Conservation (phyloP, 2,888 invertebrate genomes). For the Agrochola lota region DNA sequence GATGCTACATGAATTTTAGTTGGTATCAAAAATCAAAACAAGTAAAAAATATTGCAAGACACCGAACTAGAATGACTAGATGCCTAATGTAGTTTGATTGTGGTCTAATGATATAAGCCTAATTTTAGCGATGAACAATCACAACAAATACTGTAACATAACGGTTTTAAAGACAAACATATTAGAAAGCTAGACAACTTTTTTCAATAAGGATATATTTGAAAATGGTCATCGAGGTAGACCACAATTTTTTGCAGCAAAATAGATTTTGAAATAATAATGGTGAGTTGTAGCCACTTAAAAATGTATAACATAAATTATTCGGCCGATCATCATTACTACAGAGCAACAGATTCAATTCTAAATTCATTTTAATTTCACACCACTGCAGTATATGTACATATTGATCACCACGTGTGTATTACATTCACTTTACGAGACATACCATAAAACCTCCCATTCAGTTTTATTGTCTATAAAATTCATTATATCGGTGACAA, state of each 20-base stretch:
- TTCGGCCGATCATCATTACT: not conserved
- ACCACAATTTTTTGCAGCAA: not conserved
- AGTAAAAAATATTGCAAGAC: conserved; percentile 17
- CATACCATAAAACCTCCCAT: conserved; percentile 14
- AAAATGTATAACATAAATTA: not conserved
- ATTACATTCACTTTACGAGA: conserved; percentile 13
- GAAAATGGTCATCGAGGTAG: conserved; percentile 39
- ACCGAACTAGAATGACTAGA: conserved; percentile 21
- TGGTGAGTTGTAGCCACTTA: not conserved
- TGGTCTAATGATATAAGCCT: conserved; percentile 24
- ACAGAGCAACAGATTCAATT: not conserved
- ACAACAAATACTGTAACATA: conserved; percentile 16
- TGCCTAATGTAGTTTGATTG: conserved; percentile 24
- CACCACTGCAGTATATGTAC: not conserved
- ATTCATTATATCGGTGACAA: conserved; percentile 32
- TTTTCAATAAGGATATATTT: conserved; percentile 24
- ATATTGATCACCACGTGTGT: conserved; percentile 9
- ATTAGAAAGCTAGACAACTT: conserved; percentile 34
- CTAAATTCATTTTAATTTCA: not conserved
- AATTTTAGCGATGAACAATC: conserved; percentile 37
- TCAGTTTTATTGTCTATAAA: conserved; percentile 11
- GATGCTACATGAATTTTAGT: not conserved
- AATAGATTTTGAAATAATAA: not conserved
- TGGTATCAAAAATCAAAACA: conserved; percentile 31
- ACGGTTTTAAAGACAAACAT: conserved; percentile 31